phyloP scores from a whole-genome alignment of 2,113 vertebrate genomes.

The Stictonetta naevosa region DNA sequence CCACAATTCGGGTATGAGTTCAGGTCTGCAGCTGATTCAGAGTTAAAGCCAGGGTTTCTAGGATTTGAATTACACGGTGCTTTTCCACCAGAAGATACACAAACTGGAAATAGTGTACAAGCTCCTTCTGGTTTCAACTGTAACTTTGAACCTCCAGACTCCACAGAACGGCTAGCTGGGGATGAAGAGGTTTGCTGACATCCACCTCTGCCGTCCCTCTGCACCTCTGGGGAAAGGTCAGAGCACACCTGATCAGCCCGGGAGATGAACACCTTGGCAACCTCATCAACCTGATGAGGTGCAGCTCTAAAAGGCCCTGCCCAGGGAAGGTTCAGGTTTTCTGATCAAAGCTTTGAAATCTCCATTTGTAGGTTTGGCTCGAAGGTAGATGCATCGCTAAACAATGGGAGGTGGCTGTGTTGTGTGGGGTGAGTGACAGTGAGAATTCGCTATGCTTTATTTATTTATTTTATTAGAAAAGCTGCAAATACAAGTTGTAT shows the following conservation, averaged over 20 bases:
- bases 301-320: neutral
- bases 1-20: neutral
- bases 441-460: neutral
- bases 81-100: neutral
- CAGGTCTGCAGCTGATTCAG: neutral
- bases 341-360: neutral
- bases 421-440: neutral
- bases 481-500: neutral
- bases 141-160: neutral
- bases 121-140: neutral
- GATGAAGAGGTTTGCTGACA: neutral
- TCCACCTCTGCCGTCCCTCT: neutral
- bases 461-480: neutral
- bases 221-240: neutral
- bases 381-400: rapidly evolving
- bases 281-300: neutral
- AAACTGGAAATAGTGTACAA: neutral
- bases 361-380: neutral
- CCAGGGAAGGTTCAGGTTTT: neutral
- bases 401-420: neutral
- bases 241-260: neutral
- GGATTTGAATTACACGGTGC: neutral
- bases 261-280: neutral
- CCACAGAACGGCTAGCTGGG: neutral
- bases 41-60: neutral